These are phyloP conservation scores for Nyleta sp. DNA, from an alignment of 2,888 invertebrate genomes.

Conservation along the genomic window DNA sequence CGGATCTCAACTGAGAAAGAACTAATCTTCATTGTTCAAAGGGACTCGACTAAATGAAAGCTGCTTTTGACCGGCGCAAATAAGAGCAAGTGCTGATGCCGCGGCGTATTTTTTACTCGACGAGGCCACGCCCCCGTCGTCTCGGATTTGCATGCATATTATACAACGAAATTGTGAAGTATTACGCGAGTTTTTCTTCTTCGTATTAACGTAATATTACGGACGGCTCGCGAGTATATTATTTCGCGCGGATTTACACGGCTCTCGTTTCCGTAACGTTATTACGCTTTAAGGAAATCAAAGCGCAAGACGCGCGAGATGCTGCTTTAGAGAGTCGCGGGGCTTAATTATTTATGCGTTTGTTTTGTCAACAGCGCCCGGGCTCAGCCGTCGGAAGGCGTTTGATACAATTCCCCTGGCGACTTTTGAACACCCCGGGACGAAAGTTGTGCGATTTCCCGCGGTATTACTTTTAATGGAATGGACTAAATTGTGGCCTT, in stretches of 20 bases:
- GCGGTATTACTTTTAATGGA: neutral
- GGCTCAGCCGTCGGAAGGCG: neutral
- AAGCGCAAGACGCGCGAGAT: constrained; percentile 20
- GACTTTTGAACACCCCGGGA: constrained; percentile 24
- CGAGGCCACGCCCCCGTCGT: neutral
- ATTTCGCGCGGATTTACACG: constrained; percentile 25
- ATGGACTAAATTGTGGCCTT: neutral
- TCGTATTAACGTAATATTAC: constrained; percentile 32
- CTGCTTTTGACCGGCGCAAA: neutral
- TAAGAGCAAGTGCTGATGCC: neutral
- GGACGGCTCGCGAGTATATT: constrained; percentile 11
- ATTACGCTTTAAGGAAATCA: constrained; percentile 35
- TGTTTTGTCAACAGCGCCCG: constrained; percentile 21
- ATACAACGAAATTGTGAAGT: constrained; percentile 32
- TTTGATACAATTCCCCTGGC: constrained; percentile 13
- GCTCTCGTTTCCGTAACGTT: constrained; percentile 28
- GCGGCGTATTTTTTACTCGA: neutral
- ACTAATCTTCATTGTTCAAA: no score
- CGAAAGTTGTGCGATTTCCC: neutral
- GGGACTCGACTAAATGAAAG: neutral
- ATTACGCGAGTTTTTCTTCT: constrained; percentile 30
- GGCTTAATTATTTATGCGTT: constrained; percentile 43
- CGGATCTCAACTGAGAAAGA: no score
- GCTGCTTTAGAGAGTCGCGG: constrained; percentile 12
- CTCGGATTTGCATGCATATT: constrained; percentile 38